phyloP scores from a whole-genome alignment of 2,888 invertebrate species.

The Cosmopolites sordidus region DNA sequence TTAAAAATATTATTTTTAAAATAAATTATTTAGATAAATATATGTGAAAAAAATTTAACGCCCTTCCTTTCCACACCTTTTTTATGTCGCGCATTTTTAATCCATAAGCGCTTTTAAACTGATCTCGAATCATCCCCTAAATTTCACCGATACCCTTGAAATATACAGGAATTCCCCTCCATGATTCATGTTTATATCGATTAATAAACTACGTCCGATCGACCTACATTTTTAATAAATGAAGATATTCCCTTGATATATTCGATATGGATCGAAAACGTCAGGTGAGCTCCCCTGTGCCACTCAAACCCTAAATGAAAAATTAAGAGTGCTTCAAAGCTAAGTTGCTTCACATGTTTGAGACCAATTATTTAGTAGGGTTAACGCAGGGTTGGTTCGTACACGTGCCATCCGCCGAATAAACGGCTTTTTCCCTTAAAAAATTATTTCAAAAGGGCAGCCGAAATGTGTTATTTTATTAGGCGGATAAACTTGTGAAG shows the following conservation, averaged over 20 bases:
- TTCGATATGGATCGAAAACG: conserved; percentile 17
- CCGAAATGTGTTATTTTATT: conserved; percentile 3
- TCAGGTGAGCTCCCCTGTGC: conserved; percentile 12
- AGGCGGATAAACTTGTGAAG: neutral
- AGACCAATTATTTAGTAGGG: conserved; percentile 21
- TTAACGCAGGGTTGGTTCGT: conserved; percentile 7
- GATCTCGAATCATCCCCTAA: no score
- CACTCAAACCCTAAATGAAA: conserved; percentile 17
- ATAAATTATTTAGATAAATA: no score
- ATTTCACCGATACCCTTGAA: no score
- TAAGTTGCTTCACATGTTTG: conserved; percentile 18
- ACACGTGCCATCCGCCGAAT: conserved; percentile 1
- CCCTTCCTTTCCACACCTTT: no score
- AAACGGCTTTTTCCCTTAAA: neutral
- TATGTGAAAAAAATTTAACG: no score
- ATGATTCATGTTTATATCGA: conserved; percentile 5
- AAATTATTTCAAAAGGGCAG: neutral
- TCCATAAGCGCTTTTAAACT: no score
- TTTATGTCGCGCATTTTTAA: no score
- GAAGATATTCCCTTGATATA: conserved; percentile 17
- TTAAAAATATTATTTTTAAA: no score
- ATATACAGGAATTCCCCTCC: no score
- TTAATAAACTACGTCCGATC: conserved; percentile 6
- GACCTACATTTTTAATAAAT: conserved; percentile 16
- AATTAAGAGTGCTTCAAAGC: conserved; percentile 16